phyloP scores from a whole-genome alignment of 2,113 vertebrate genomes.

The Campylorhamphus procurvoides region DNA sequence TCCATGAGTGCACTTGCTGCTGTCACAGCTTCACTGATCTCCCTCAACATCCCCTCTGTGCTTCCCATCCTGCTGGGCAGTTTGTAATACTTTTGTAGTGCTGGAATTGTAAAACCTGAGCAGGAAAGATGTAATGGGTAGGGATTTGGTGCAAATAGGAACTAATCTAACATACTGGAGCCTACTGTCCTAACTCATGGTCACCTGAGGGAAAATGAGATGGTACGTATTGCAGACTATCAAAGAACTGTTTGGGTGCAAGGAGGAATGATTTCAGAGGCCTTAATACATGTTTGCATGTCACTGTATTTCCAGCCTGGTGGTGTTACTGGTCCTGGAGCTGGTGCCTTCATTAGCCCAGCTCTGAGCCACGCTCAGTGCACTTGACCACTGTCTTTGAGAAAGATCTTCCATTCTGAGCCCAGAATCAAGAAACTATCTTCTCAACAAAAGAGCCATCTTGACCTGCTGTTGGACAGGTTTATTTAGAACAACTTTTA shows the following conservation, averaged over 20 bases:
- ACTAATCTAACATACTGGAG: not conserved
- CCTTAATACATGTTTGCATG: not conserved
- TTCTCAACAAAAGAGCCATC: not conserved
- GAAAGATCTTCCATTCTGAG: not conserved
- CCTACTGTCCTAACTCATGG: not conserved
- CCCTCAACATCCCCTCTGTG: rapidly evolving
- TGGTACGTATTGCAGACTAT: not conserved
- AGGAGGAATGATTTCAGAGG: not conserved
- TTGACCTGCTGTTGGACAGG: conserved; percentile 61
- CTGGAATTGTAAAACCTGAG: not conserved
- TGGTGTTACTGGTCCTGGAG: not conserved
- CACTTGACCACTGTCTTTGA: not conserved
- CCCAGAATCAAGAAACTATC: not conserved
- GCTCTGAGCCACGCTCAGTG: not conserved
- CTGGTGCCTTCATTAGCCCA: not conserved
- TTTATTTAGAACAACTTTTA: conserved; percentile 55
- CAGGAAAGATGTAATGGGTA: not conserved
- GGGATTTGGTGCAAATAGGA: not conserved
- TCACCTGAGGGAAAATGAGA: not conserved
- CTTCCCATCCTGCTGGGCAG: not conserved
- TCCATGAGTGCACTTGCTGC: not conserved
- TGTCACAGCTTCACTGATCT: not conserved
- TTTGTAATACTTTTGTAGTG: not conserved
- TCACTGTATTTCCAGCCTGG: not conserved
- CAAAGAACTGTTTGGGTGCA: not conserved